Evolutionary conservation across 2,797 vertebrate genomes (phyloP), one percentile per base, ranked within the genome.

Genomic region (Microctenopoma steveboyesi): DNA sequence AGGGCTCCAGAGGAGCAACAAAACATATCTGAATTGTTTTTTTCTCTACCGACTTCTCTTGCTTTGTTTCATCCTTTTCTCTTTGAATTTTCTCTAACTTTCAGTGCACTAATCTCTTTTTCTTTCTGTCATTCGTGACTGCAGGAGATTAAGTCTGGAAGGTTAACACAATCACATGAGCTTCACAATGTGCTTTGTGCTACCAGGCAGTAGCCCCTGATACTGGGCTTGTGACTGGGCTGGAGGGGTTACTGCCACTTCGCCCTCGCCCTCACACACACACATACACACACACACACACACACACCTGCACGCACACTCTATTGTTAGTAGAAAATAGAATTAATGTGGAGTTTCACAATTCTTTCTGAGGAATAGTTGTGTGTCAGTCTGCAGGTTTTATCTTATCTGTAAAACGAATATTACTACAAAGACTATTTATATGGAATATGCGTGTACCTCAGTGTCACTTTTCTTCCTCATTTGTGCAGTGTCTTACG

Each of bases 141-240:
- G 76, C 72, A 59, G 59, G 79, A 88, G 90, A 91, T 93, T 92
- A 90, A 60, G 81, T 76, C 69, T 74, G 76, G 85, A 85, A 89
- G 89, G 89, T 90, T 92, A 91, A 89, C 91, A 73, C 87, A 79
- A 85, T 94, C 91, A 93, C 92, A 93, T 93, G 93, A 85, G 85
- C 75, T 85, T 83, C 91, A 91, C 87, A 64, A 82, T 92, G 86
- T 85, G 88, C 86, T 88, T 82, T 83, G 83, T 90, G 83, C 87
- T 84, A 83, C 87, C 78, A 86, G 81, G 89, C 83, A 90, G 82
- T 61, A 83, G 79, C 70, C 64, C 72, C 78, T 76, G 84, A 78
- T 74, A 74, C 78, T 78, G 47, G 67, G 77, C 91, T 88, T 91
- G 90, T 92, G 92, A 93, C 91, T 74, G 45, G 51, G 53, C 51